Evolutionary conservation across 2,113 vertebrate species (phyloP), one percentile per base, ranked within the genome.

Genomic region (Lycocorax pyrrhopterus): DNA sequence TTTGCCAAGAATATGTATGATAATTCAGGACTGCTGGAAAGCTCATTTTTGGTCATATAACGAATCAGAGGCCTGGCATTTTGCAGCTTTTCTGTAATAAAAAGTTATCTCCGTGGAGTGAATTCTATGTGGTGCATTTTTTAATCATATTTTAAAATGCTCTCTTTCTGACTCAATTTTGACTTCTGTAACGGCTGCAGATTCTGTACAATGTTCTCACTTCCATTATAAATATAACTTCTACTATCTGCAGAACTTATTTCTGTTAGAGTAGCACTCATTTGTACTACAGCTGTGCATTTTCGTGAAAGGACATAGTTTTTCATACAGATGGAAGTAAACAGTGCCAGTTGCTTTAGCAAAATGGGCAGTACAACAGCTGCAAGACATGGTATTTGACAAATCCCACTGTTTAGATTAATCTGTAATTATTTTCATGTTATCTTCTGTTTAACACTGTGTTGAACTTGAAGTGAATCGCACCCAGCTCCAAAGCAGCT

Each of bases 201-300:
- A 49, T 79, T 94, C 58, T 91, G 46, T 89, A 62, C 51, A 80
- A 7, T 20, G 4, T 92, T 95, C 55, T 94, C 37, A 58, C 30
- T 93, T 90, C 15, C 29, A 68, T 64, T 84, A 86, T 53, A 91
- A 91, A 76, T 87, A 74, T 41, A 78, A 56, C 87, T 95, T 87
- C 18, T 74, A 51, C 62, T 94, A 32, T 73, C 72, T 91, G 60
- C 43, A 52, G 21, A 92, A 93, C 75, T 83, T 94, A 84, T 89
- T 96, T 78, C 32, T 29, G 83, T 73, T 90, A 58, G n/a, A 84
- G 35, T 78, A 72, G 64, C 33, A 16, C 56, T 92, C 21, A 33
- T 59, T 77, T 84, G 44, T 93, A 59, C 43, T 86, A 77, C 39
- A 55, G 47, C 56, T 55, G 29, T 84, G 39, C 25, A 6, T 89